Evolutionary conservation across 1,140 invertebrate species (phyloP).

Genomic region (Zaprionus kolodkinae): DNA sequence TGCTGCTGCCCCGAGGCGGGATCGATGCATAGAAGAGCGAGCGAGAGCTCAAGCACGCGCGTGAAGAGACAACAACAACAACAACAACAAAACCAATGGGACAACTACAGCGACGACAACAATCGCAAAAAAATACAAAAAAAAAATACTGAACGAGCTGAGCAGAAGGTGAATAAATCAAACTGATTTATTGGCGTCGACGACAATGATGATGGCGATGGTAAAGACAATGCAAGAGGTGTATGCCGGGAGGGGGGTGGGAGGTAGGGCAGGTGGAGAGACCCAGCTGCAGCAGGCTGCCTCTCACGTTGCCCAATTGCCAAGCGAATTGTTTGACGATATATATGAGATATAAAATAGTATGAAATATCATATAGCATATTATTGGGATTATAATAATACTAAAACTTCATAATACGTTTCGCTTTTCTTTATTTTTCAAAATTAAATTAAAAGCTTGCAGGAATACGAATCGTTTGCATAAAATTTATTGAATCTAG

Average conservation of each 20-base stretch:
- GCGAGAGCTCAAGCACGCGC: conserved; percentile 62
- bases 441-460: too few relatives aligned
- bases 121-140: conserved; percentile 52
- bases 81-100: conserved; percentile 36
- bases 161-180: conserved; percentile 74
- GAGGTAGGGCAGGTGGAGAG: conserved; percentile 30
- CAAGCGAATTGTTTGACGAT: neutral
- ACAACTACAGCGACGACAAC: conserved; percentile 50
- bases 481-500: too few relatives aligned
- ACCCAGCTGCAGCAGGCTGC: conserved; percentile 34
- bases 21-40: conserved; percentile 45
- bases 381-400: neutral
- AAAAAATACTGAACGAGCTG: conserved; percentile 17
- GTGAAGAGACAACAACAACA: conserved; percentile 63
- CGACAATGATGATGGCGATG: conserved; percentile 59
- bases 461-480: too few relatives aligned
- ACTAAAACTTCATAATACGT: too few relatives aligned
- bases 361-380: neutral
- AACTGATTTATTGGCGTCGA: conserved; percentile 77
- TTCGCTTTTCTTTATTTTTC: too few relatives aligned
- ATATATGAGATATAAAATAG: too few relatives aligned
- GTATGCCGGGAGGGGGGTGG: neutral
- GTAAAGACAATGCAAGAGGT: conserved; percentile 51
- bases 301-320: conserved; percentile 37
- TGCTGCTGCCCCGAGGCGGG: neutral